A percentile compares a stretch with the other conserved stretches of the same genome.
These are phyloP conservation scores for Caenorhabditis sp. DNA, from an alignment of 2,888 invertebrate genomes.

Conservation along the genomic window DNA sequence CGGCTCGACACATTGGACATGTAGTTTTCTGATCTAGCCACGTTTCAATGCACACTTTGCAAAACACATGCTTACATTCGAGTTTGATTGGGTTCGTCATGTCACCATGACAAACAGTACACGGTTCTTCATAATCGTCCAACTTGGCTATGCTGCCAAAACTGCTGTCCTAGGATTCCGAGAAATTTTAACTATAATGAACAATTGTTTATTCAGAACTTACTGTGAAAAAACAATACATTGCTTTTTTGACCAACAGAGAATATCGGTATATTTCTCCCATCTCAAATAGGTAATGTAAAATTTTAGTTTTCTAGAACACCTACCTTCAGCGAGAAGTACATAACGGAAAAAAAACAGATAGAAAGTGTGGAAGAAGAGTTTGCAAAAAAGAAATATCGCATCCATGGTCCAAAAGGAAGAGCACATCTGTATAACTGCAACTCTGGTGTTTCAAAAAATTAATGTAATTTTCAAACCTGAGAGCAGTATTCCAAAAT, in stretches of 20 bases:
- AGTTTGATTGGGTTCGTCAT: conserved; percentile 51
- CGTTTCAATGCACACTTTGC: conserved; percentile 71
- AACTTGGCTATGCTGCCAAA: not conserved
- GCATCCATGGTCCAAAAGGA: conserved; percentile 51
- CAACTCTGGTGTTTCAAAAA: no score
- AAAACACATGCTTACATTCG: conserved; percentile 73
- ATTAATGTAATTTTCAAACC: not conserved
- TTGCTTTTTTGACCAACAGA: conserved; percentile 10
- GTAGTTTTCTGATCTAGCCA: conserved; percentile 73
- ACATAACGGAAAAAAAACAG: conserved; percentile 8
- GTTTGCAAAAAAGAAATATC: conserved; percentile 28
- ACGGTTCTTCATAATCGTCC: conserved; percentile 3
- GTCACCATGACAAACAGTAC: conserved; percentile 43
- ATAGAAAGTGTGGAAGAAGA: conserved; percentile 8
- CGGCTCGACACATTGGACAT: conserved; percentile 73
- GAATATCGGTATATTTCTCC: conserved; percentile 39
- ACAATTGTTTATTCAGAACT: no score
- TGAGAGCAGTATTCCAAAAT: conserved; percentile 41
- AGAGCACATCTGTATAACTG: conserved; percentile 48
- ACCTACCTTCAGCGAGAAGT: conserved; percentile 33
- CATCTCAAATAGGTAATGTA: no score
- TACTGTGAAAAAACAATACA: conserved; percentile 11
- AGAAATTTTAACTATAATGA: not conserved
- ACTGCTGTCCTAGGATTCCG: no score
- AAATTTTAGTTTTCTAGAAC: no score